These are phyloP conservation scores for Xestia ashworthii DNA, from an alignment of 2,888 invertebrate genomes.

Conservation along the genomic window DNA sequence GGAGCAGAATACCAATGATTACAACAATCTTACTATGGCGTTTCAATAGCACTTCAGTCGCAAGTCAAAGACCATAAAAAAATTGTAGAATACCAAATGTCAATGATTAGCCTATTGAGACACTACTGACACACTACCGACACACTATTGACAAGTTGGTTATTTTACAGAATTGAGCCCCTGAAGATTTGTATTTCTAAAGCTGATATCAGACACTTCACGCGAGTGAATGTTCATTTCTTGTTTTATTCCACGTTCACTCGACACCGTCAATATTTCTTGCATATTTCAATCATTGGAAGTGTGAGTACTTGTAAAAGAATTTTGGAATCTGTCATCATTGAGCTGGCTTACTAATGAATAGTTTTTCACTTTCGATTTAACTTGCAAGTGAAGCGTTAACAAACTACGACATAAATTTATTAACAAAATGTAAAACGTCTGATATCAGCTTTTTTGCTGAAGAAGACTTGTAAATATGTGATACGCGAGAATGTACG, in stretches of 20 bases:
- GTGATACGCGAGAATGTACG: constrained; percentile 35
- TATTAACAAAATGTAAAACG: not conserved
- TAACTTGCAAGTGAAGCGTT: not conserved
- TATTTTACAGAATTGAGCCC: no score
- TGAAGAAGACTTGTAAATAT: constrained; percentile 35
- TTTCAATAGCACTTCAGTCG: no score
- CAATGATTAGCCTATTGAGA: no score
- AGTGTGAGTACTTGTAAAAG: not conserved
- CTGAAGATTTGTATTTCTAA: not conserved
- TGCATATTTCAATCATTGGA: not conserved
- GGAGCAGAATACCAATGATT: no score
- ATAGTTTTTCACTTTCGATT: not conserved
- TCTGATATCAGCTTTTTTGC: not conserved
- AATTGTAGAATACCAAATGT: no score
- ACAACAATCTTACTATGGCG: no score
- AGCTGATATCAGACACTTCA: not conserved
- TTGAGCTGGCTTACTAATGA: not conserved
- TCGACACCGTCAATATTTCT: not conserved
- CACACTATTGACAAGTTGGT: no score
- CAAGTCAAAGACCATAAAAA: no score
- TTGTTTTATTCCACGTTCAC: not conserved
- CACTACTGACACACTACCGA: no score
- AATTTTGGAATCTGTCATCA: not conserved
- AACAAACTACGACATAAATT: not conserved
- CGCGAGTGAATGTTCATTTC: not conserved